Base-by-base conservation (phyloP, 1,140 invertebrate species). In the Drosophila aff. region DNA sequence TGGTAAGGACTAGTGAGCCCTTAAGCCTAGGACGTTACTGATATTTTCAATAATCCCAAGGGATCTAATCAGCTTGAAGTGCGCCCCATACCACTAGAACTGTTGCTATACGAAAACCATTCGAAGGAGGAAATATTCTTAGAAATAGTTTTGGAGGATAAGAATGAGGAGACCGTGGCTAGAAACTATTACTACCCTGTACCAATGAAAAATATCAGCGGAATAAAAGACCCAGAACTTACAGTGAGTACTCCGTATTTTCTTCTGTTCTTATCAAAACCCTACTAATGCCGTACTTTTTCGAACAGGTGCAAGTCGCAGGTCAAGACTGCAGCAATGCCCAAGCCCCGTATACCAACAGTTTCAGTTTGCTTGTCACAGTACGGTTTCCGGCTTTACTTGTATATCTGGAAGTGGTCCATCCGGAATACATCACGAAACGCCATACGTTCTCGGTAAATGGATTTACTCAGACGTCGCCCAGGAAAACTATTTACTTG, bases 391-490 rank as follows among this genome's bases (percentile, higher is more conserved):
- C 92, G 3, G 81, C 82, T 0, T 43, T 93, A 13, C 90, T 93
- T 41, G 77, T 93, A 2, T 93, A 91, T 44, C 76, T 93, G 36
- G 91, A 93, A 67, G 23, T 93, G 2, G 44, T 61, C 5, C 76
- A 91, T 73, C 75, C 75, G 0, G 50, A 76, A 8, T 75, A 79
- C 13, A 33, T 75, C 0, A 81, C 76, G 4, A 55, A 76, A 15
- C 71, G 58, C 9, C 92, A 93, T 62, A 71, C 53, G 28, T 92
- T 93, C 53, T 93, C 93, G 0, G 81, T 77, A 7, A 93, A 93
- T 81, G 93, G 93, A 7, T 93, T 93, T 43, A 81, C 92, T 18
- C 90, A 92, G 81, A 76, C 91, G 1, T 79, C 76, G 13, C 79
- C 82, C 0, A 69, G 74, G 3, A 87, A 84, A 74, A 82, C 60